Base-by-base conservation (phyloP, 2,888 invertebrate genomes). In the Tipula lateralis region DNA sequence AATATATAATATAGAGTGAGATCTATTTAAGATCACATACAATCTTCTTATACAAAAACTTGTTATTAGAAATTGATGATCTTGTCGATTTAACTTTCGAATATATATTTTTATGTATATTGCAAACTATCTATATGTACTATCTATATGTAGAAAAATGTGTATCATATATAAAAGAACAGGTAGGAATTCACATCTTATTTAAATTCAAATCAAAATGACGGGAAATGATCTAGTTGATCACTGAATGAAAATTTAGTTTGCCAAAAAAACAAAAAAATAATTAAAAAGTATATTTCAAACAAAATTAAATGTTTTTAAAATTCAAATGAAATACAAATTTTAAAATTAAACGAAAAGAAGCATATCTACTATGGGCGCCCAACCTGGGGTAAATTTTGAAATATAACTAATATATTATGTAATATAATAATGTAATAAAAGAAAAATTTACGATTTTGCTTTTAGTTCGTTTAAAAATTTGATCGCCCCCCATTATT, bases 171-270 rank as follows among this genome's bases (percentile, higher is more conserved):
- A 39, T n/a, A 34, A 0, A 36, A 36, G 36, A 12, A 36, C 36
- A 36, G 12, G 12, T 36, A 36, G 9, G 36, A 36, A 50, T 50
- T 16, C n/a, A n/a, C n/a, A 50, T 16, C 6, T 50, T 50, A 50
- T 50, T 50, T 50, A 50, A 50, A 50, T 50, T 5, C 39, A 39
- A 39, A 39, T 39, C n/a, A 50, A 50, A 50, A 12, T 81, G 29
- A 81, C 81, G 81, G 81, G 81, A 81, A 81, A 81, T 81, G 81
- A 29, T 81, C 81, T 81, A 81, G 29, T 81, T 81, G 81, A 81
- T 29, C 81, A 81, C 12, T 29, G 29, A 81, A 81, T 9, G 13
- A 16, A 29, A 81, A 50, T 16, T 50, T n/a, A 50, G 39, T 39
- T 39, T 13, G 39, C 13, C 39, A 39, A 39, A 13, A 39, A 39